Evolutionary conservation across 2,113 vertebrate genomes (phyloP), one percentile per base, ranked within the genome.

Genomic region (Cygnus buccinator): DNA sequence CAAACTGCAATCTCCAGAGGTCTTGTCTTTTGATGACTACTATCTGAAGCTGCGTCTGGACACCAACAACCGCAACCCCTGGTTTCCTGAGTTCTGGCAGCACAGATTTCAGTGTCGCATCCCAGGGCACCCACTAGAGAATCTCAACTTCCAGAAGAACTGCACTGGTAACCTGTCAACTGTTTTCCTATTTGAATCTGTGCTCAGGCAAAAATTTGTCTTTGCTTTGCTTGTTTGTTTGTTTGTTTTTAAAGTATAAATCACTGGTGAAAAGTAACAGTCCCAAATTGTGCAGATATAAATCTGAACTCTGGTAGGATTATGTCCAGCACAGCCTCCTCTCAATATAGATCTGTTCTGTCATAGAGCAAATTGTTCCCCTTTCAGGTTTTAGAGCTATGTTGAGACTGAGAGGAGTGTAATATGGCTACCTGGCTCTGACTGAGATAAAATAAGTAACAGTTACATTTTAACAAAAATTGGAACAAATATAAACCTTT

Each of bases 61-160:
- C 91, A 98, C 98, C 57, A 99, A 99, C 96, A 98, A 97, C 2
- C 98, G 99, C 94, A 99, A 99, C 95, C 99, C 99, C 2, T 99
- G 99, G 99, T 99, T 99, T 68, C 92, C 99, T 0, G 99, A 99
- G 96, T 99, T 99, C 97, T 99, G 99, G 99, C 99, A 99, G 97
- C 99, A 99, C 91, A 99, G 99, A 13, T 99, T 99, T 96, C 99
- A 99, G 97, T 99, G 99, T 83, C 99, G 99, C 50, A 98, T 99
- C 33, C 98, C 98, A 0, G 99, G 99, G 31, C 99, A 99, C 74
- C 98, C 98, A 0, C 98, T 98, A 65, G 99, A 99, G 96, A 99
- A 99, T 91, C 98, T 93, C 54, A 99, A 99, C 97, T 99, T 99
- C 98, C 99, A 98, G 94, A 99, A 98, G 97, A 98, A 99, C 92